Percentiles rank a stretch among this genome's conserved stretches.
Conservation (phyloP, 2,113 vertebrate genomes). For the Glaucomys volans region DNA sequence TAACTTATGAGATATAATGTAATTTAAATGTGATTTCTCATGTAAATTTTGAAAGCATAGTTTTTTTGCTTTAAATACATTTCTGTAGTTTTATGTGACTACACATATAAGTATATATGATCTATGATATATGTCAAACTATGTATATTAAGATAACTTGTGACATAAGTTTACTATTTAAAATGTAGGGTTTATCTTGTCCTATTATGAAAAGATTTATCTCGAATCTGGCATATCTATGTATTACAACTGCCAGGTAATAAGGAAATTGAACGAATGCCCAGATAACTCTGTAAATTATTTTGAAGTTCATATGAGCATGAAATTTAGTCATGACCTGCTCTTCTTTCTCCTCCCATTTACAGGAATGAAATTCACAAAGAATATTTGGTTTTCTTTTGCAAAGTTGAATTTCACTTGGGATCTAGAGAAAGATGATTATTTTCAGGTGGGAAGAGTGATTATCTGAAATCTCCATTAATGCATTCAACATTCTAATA, state of each 20-base stretch:
- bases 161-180: conserved; percentile 4
- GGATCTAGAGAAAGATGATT: not conserved
- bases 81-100: not conserved
- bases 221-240: conserved; percentile 44
- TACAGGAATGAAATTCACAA: conserved; percentile 71
- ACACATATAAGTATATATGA: not conserved
- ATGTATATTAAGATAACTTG: not conserved
- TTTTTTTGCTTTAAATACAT: not conserved
- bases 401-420: not conserved
- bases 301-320: conserved; percentile 69
- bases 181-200: not conserved
- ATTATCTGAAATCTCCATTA: not conserved
- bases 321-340: conserved; percentile 73
- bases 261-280: conserved; percentile 59
- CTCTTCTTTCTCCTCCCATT: conserved; percentile 51
- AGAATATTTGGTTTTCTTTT: not conserved
- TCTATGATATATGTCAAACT: not conserved
- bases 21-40: not conserved
- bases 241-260: not conserved
- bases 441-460: not conserved
- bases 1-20: not conserved
- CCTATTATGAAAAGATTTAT: conserved; percentile 37
- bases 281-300: conserved; percentile 57
- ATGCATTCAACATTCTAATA: not conserved
- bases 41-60: not conserved